Evolutionary conservation across 2,113 vertebrate species (phyloP).

Genomic region (Triplophysa tibetana): DNA sequence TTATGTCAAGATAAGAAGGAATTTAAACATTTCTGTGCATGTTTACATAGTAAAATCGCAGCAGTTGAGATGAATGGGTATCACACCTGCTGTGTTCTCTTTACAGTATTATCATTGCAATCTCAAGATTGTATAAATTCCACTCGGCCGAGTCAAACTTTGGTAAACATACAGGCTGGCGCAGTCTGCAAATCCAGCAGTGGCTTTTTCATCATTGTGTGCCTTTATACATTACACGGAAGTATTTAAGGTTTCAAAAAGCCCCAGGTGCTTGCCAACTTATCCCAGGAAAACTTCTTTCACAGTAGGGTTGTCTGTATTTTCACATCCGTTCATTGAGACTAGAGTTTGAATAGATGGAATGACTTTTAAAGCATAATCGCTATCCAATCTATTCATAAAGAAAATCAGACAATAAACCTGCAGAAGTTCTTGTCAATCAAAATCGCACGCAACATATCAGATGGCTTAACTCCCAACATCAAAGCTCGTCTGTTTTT

Average conservation of each 20-base stretch:
- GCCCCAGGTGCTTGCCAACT: conserved; percentile 10
- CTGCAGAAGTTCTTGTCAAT: neutral
- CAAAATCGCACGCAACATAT: neutral
- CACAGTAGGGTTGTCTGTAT: neutral
- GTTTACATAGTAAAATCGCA: conserved; percentile 10
- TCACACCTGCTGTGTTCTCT: neutral
- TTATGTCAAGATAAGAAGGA: neutral
- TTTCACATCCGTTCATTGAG: neutral
- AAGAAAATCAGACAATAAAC: neutral
- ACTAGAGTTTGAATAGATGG: neutral
- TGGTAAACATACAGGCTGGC: neutral
- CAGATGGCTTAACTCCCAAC: neutral
- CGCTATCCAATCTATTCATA: no score
- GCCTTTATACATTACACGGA: neutral
- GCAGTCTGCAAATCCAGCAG: neutral
- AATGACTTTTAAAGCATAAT: no score
- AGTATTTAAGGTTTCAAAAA: neutral
- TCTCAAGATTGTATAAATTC: neutral
- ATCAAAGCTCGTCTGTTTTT: no score
- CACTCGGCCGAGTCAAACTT: neutral
- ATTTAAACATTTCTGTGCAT: neutral
- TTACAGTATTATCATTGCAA: neutral
- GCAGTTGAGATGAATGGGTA: neutral
- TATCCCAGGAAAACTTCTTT: neutral
- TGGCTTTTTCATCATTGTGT: neutral